These are phyloP conservation scores for Heliconius ethilla DNA, from an alignment of 2,888 invertebrate species.

Conservation along the genomic window DNA sequence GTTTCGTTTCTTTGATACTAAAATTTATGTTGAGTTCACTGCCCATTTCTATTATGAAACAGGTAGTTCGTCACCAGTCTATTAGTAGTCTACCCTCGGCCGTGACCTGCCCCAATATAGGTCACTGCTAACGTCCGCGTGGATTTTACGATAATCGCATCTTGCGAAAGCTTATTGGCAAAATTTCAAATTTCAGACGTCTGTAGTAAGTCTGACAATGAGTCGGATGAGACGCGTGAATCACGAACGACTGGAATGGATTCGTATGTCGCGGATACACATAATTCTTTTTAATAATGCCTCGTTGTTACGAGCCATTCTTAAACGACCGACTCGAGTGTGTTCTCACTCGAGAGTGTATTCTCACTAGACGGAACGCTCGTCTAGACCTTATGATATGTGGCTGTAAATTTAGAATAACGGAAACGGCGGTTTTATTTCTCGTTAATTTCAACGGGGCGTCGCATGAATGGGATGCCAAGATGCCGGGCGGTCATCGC, in stretches of 20 bases:
- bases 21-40: not conserved
- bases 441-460: slow-evolving; percentile 66
- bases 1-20: not conserved
- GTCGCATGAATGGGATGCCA: slow-evolving; percentile 77
- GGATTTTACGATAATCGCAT: slow-evolving; percentile 77
- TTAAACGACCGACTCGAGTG: slow-evolving; percentile 50
- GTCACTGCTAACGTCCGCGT: slow-evolving; percentile 71
- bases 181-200: slow-evolving; percentile 76
- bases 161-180: slow-evolving; percentile 77
- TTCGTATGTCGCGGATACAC: slow-evolving; percentile 57
- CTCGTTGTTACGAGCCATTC: slow-evolving; percentile 35
- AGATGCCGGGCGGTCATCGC: slow-evolving; percentile 67
- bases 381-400: slow-evolving; percentile 55
- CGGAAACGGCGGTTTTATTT: slow-evolving; percentile 68
- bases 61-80: slow-evolving; percentile 45
- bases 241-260: slow-evolving; percentile 58
- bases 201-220: slow-evolving; percentile 78
- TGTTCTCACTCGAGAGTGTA: slow-evolving; percentile 57
- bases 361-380: slow-evolving; percentile 51
- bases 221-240: slow-evolving; percentile 55
- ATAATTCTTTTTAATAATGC: slow-evolving; percentile 51
- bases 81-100: slow-evolving; percentile 62
- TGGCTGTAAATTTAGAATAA: slow-evolving; percentile 75
- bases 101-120: slow-evolving; percentile 75
- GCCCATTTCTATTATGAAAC: slow-evolving; percentile 5